These are phyloP conservation scores for Dermolepida albohirtum DNA, from an alignment of 2,888 invertebrate genomes.

Conservation along the genomic window DNA sequence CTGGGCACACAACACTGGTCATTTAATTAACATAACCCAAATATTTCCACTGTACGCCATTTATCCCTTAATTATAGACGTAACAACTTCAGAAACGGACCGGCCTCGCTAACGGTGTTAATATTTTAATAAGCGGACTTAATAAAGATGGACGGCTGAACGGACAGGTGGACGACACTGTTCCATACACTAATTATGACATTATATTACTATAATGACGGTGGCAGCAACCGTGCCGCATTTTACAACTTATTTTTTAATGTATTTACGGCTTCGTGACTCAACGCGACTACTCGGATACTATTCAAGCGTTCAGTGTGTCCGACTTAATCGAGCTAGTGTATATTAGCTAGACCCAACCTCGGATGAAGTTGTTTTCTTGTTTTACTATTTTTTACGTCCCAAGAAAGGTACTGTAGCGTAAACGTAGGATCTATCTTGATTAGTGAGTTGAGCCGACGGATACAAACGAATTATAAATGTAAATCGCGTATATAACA, in stretches of 20 bases:
- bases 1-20: conserved; percentile 12
- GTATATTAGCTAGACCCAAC: not conserved
- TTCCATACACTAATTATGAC: conserved; percentile 17
- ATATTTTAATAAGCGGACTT: conserved; percentile 21
- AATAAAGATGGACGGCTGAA: conserved; percentile 17
- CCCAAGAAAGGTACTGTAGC: conserved; percentile 6
- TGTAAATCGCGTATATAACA: conserved; percentile 13
- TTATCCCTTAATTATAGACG: conserved; percentile 27
- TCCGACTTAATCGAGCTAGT: conserved; percentile 12
- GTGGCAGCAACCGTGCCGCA: not conserved
- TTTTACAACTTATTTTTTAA: conserved; percentile 11
- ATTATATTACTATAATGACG: conserved; percentile 19
- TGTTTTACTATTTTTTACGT: not conserved
- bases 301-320: conserved; percentile 4
- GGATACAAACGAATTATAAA: conserved; percentile 19
- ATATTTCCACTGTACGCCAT: conserved; percentile 20
- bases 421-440: conserved; percentile 1
- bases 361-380: not conserved
- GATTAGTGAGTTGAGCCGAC: conserved; percentile 6
- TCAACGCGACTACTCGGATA: not conserved
- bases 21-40: conserved; percentile 32
- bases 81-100: conserved; percentile 20
- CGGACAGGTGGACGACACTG: conserved; percentile 10
- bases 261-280: conserved; percentile 3
- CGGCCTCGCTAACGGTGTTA: not conserved